These are phyloP conservation scores for Hafferia zeledoni DNA, from an alignment of 2,797 vertebrate genomes.

Conservation along the genomic window DNA sequence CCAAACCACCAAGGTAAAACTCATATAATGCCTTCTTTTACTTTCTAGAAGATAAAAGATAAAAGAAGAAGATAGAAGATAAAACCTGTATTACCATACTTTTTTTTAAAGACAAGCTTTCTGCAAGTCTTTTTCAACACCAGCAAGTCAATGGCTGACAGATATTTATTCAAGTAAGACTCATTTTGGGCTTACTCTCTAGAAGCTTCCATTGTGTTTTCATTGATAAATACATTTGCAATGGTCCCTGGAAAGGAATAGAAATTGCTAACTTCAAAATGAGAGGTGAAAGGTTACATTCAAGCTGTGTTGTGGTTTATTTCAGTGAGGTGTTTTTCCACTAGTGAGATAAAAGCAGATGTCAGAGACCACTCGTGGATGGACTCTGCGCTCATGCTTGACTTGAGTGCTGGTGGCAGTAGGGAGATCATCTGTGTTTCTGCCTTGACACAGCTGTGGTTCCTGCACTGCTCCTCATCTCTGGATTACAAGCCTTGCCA, in stretches of 20 bases:
- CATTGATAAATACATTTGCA: background rate
- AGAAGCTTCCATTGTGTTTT: background rate
- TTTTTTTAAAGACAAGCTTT: background rate
- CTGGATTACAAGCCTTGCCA: background rate
- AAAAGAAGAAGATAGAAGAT: too few species aligned
- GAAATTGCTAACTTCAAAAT: background rate
- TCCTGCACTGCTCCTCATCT: background rate
- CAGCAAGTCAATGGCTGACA: background rate
- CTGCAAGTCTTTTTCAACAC: background rate
- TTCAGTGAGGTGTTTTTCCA: background rate
- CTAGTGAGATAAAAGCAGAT: background rate
- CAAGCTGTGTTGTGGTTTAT: background rate
- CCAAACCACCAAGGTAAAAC: background rate
- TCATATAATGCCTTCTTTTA: background rate
- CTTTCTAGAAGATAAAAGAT: background rate
- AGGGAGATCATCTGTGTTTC: background rate
- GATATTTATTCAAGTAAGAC: background rate
- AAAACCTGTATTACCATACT: background rate
- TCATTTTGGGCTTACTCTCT: background rate
- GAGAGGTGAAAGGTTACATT: background rate
- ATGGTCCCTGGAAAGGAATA: background rate
- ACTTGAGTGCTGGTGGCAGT: background rate
- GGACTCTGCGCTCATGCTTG: rapidly evolving
- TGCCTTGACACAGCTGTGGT: background rate
- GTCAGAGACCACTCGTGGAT: background rate